phyloP scores from a whole-genome alignment of 1,140 invertebrate species.

The Diachasma alloeum region DNA sequence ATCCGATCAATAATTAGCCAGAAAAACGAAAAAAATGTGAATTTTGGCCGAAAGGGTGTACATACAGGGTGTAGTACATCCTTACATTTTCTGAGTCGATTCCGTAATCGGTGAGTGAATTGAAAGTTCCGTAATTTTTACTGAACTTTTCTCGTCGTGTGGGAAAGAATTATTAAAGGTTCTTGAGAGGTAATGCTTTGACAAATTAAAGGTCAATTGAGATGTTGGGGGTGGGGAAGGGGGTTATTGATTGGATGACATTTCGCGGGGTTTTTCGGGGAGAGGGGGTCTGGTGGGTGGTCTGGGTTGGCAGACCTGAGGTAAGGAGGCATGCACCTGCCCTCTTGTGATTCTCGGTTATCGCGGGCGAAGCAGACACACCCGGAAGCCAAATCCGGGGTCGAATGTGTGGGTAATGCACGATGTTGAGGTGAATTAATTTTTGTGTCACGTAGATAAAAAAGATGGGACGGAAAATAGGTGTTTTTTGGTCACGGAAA shows the following conservation, averaged over 20 bases:
- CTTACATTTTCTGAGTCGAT: too few relatives aligned
- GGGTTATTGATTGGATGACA: neutral
- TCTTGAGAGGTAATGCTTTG: neutral
- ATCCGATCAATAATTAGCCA: too few relatives aligned
- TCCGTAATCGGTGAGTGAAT: too few relatives aligned
- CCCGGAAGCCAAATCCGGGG: neutral
- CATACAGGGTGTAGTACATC: too few relatives aligned
- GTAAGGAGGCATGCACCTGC: slow-evolving; percentile 26
- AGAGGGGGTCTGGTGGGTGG: neutral
- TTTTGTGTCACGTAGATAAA: neutral
- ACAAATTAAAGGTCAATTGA: neutral
- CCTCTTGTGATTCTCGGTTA: slow-evolving; percentile 34
- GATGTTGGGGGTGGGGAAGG: neutral
- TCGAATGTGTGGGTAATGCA: neutral
- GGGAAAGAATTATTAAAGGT: neutral
- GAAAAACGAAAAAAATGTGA: too few relatives aligned
- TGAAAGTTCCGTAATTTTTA: too few relatives aligned
- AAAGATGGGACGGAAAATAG: neutral
- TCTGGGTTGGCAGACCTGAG: neutral
- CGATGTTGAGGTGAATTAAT: neutral
- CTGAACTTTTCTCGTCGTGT: too few relatives aligned
- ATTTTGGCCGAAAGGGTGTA: too few relatives aligned
- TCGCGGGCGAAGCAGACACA: neutral
- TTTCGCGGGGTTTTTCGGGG: neutral
- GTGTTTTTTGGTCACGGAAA: too few relatives aligned